These are phyloP conservation scores for Mionectes macconnelli DNA, from an alignment of 2,113 vertebrate species.

Conservation along the genomic window DNA sequence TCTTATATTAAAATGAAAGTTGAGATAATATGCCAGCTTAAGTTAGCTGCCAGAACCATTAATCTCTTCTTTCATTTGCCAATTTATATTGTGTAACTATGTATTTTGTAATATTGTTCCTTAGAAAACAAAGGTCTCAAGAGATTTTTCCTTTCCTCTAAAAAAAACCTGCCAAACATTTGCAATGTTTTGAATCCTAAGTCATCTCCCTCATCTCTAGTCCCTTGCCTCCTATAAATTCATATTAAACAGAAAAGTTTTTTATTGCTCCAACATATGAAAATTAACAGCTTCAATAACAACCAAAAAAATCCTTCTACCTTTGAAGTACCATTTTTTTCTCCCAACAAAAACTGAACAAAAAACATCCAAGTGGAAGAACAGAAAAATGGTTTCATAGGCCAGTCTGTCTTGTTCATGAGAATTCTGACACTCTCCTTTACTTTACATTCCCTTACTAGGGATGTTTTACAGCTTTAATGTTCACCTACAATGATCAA, in stretches of 20 bases:
- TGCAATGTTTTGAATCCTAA: conserved; percentile 52
- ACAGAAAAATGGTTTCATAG: not conserved
- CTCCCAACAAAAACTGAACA: not conserved
- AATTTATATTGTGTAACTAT: conserved; percentile 60
- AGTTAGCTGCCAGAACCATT: conserved; percentile 30
- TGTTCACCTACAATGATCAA: not conserved
- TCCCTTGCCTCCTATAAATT: not conserved
- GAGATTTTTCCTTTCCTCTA: conserved; percentile 51
- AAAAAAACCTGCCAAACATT: conserved; percentile 45
- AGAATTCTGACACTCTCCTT: not conserved
- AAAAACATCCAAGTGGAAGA: not conserved
- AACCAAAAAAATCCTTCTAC: not conserved
- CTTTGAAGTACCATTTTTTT: not conserved
- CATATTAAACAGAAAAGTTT: not conserved
- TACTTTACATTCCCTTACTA: too few relatives aligned
- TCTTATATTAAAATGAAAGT: not conserved
- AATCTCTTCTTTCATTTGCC: conserved; percentile 53
- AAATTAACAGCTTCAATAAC: not conserved
- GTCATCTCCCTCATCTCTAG: conserved; percentile 9
- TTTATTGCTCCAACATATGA: conserved; percentile 4
- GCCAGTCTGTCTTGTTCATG: not conserved
- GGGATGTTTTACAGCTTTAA: not conserved
- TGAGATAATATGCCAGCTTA: not conserved
- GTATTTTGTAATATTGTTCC: conserved; percentile 68
- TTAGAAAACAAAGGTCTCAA: conserved; percentile 61